A percentile compares a stretch with the other conserved stretches of the same genome.
Conservation (phyloP, 1,140 invertebrate species). For the Platyura marginata region DNA sequence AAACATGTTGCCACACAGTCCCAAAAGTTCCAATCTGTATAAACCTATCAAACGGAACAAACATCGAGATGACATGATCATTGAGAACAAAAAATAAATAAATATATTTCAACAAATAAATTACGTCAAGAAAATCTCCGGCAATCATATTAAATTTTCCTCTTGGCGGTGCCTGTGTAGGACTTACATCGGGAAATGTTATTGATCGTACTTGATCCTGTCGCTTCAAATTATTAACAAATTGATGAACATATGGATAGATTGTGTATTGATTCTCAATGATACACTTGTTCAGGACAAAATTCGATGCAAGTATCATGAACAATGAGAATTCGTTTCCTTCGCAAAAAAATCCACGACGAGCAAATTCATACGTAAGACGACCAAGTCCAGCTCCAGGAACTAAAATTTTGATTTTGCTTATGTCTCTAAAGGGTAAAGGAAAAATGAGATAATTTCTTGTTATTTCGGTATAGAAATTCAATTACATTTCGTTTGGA, state of each 20-base stretch:
- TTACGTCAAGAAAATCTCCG: constrained; percentile 77
- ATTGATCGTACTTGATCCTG: constrained; percentile 63
- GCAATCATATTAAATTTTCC: constrained; percentile 81
- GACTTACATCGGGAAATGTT: constrained; percentile 82
- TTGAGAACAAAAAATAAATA: neutral
- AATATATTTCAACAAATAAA: constrained; percentile 4
- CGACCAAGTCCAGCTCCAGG: constrained; percentile 89
- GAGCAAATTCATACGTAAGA: constrained; percentile 83
- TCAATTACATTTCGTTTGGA: constrained; percentile 20
- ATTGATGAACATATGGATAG: constrained; percentile 92
- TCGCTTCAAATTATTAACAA: constrained; percentile 68
- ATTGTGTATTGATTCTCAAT: constrained; percentile 19
- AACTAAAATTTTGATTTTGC: constrained; percentile 61
- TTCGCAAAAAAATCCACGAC: constrained; percentile 74
- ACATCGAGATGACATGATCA: constrained; percentile 2
- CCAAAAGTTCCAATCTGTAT: constrained; percentile 58
- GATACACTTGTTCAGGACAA: constrained; percentile 64
- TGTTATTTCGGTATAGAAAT: neutral
- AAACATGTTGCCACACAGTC: constrained; percentile 92
- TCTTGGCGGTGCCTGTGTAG: constrained; percentile 37
- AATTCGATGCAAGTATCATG: constrained; percentile 94
- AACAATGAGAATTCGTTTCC: constrained; percentile 97
- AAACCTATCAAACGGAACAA: constrained; percentile 35
- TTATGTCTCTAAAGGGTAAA: constrained; percentile 23
- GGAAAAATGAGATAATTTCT: neutral